These are phyloP conservation scores for Pachycephala philippinensis DNA, from an alignment of 2,113 vertebrate species.

Conservation along the genomic window DNA sequence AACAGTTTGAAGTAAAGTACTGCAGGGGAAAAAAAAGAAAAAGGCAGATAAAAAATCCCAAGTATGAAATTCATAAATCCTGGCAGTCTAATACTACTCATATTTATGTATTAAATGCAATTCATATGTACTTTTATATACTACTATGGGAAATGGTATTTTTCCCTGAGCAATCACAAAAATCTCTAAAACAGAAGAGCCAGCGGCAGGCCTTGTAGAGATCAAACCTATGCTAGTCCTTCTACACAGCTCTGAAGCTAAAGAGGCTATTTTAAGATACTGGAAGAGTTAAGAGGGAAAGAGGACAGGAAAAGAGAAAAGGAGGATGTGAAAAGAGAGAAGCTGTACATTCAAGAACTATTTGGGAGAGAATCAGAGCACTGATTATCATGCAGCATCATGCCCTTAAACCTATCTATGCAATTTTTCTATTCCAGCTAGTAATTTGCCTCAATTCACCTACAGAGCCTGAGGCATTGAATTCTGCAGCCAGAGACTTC, in stretches of 20 bases:
- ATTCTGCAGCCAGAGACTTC: not conserved
- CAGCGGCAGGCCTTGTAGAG: not conserved
- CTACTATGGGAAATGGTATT: not conserved
- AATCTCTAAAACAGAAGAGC: not conserved
- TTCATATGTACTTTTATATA: not conserved
- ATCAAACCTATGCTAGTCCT: not conserved
- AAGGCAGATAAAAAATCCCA: not conserved
- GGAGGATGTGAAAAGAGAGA: not conserved
- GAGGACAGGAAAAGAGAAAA: not conserved
- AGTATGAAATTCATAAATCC: not conserved
- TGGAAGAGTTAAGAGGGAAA: not conserved
- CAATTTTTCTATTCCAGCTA: not conserved
- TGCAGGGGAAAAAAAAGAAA: not conserved
- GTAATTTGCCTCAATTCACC: slow-evolving; percentile 1
- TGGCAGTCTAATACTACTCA: not conserved
- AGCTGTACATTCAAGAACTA: not conserved
- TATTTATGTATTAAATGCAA: not conserved
- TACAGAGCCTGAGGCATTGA: not conserved
- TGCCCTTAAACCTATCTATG: not conserved
- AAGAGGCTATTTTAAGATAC: not conserved
- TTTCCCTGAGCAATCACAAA: not conserved
- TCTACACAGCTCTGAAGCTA: not conserved
- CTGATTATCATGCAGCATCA: not conserved
- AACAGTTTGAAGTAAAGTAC: not conserved
- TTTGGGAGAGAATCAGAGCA: not conserved